These are phyloP conservation scores for Theonella swinhoei DNA, from an alignment of 37 sponge, comb jelly and placozoan genomes.

Conservation along the genomic window DNA sequence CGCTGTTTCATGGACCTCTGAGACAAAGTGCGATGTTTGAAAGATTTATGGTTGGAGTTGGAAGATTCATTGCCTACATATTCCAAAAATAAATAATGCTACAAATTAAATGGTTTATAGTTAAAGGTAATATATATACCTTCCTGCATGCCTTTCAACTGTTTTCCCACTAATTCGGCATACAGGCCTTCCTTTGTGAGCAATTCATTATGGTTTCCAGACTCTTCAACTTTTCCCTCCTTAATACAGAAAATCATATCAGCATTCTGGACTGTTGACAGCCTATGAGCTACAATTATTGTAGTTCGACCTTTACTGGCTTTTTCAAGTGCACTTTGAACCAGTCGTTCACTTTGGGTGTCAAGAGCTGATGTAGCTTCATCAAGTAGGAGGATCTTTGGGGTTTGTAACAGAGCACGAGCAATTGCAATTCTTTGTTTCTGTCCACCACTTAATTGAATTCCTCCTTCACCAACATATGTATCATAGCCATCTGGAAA, in stretches of 20 bases:
- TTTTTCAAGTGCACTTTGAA: constrained; percentile 71
- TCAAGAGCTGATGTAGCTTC: constrained; percentile 84
- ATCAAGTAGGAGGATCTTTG: constrained; percentile 72
- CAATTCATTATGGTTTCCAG: constrained; percentile 72
- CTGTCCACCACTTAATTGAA: constrained; percentile 79
- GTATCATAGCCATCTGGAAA: constrained; percentile 71
- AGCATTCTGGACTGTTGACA: constrained; percentile 74
- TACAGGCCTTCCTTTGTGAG: constrained; percentile 72
- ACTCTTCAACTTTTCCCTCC: constrained; percentile 46
- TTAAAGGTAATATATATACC: no score
- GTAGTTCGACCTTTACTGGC: constrained; percentile 70
- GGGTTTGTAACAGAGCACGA: constrained; percentile 72
- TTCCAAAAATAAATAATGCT: no score
- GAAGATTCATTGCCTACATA: no score
- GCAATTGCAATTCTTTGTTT: constrained; percentile 82
- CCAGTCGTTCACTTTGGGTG: constrained; percentile 69
- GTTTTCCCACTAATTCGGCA: constrained; percentile 49
- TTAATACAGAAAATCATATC: constrained; percentile 58
- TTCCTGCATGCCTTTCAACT: constrained; percentile 2
- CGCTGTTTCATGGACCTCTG: no score
- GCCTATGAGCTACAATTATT: constrained; percentile 77
- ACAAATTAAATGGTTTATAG: no score
- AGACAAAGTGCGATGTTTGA: no score
- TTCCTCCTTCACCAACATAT: constrained; percentile 66
- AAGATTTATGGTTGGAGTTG: no score